Conservation (phyloP, 2,888 invertebrate genomes). For the Apamea sordens region DNA sequence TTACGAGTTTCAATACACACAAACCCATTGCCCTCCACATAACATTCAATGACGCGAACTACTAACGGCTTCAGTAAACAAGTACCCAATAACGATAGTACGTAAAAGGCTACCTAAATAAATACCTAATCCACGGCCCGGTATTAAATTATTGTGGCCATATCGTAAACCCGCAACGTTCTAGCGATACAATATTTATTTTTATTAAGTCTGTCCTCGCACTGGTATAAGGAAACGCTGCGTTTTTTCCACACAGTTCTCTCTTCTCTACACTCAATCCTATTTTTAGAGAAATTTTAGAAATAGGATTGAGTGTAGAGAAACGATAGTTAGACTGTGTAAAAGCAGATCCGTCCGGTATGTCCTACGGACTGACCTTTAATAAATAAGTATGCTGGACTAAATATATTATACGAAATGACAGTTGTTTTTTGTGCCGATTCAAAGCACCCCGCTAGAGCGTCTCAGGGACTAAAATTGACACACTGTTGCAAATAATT, state of each 20-base stretch:
- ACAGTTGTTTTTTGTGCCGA: too few species aligned
- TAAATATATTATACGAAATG: too few species aligned
- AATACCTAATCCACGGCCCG: conserved; percentile 82
- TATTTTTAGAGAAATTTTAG: neutral
- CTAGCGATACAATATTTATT: conserved; percentile 85
- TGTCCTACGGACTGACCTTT: neutral
- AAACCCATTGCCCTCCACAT: conserved; percentile 4
- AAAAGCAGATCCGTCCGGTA: neutral
- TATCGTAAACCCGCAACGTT: conserved; percentile 84
- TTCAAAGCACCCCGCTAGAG: too few species aligned
- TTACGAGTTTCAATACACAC: neutral
- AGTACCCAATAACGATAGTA: conserved; percentile 48
- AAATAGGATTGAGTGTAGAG: neutral
- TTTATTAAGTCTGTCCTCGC: conserved; percentile 80
- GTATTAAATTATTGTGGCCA: conserved; percentile 86
- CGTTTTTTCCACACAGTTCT: conserved; percentile 21
- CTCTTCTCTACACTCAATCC: neutral
- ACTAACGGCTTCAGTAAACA: conserved; percentile 54
- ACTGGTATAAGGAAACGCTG: conserved; percentile 66
- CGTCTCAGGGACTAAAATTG: too few species aligned
- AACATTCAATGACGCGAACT: conserved; percentile 46
- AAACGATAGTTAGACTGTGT: neutral
- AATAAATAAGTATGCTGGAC: too few species aligned
- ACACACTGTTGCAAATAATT: too few species aligned
- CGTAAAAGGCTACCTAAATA: conserved; percentile 76